Evolutionary conservation across 2,113 vertebrate species (phyloP), one percentile per base, ranked within the genome.

Genomic region (Agapornis roseicollis): DNA sequence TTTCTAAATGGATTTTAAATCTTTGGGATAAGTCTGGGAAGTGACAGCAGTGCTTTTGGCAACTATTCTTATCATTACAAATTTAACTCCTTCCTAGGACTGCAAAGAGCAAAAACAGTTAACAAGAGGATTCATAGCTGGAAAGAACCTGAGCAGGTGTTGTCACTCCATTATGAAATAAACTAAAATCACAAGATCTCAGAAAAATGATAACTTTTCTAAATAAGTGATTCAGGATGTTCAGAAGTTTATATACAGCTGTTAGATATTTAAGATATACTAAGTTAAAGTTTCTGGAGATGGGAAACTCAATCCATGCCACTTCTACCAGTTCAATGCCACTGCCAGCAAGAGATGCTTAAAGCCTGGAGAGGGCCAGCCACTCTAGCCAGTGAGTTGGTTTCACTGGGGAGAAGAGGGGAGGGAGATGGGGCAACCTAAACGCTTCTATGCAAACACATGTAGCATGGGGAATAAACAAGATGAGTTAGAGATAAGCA

Each of bases 1-100:
- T 92, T 91, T 91, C 63, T 35, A 90, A 85, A 93, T 81, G 31
- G 24, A 35, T 76, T 91, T 92, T 39, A 89, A 63, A 74, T 66
- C 63, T 70, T 77, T 50, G 5, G 6, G 50, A 84, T 80, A 88
- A 93, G 83, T 46, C 76, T 78, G 80, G 50, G 80, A 88, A 93
- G 55, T 39, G 42, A 74, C 46, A 90, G 91, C 44, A 74, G 41
- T 66, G 50, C 52, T 2, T 44, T 39, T 53, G 35, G 81, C 31
- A 96, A 70, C 47, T 80, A 46, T 12, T 85, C 53, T 52, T 41
- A 17, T 37, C 83, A 77, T 64, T 88, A 70, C 80, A 88, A 91
- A 63, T 28, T 56, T 85, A 91, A 70, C 41, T 65, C 52, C 8
- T 81, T 56, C 71, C 71, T 90, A 63, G 50, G 33, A 83, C 1